Evolutionary conservation across 1,140 invertebrate species (phyloP).

Genomic region (Pectinophora gossypiella): DNA sequence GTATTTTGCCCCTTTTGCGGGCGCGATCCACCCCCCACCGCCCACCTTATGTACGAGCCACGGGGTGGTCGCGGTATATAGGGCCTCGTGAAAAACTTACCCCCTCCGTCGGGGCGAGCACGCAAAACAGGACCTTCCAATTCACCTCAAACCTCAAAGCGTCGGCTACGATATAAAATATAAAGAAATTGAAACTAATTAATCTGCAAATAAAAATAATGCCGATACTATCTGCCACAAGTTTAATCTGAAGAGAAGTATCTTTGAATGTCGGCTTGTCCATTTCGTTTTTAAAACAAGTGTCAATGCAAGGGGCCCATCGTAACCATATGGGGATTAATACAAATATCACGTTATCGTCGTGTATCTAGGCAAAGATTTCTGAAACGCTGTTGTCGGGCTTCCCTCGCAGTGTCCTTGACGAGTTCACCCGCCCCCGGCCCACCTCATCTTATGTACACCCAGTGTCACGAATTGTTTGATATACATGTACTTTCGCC

Average conservation of each 20-base stretch:
- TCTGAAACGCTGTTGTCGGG: slow-evolving; percentile 36
- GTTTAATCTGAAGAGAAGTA: no score
- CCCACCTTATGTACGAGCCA: slow-evolving; percentile 70
- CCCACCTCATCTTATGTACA: slow-evolving; percentile 44
- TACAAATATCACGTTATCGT: no score
- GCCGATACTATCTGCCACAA: no score
- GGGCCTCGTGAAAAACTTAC: slow-evolving; percentile 74
- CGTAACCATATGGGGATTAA: no score
- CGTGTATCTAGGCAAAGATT: slow-evolving; percentile 1
- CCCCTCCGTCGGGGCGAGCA: slow-evolving; percentile 58
- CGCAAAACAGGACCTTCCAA: slow-evolving; percentile 73
- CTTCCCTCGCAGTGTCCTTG: slow-evolving; percentile 51
- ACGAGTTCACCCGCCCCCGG: slow-evolving; percentile 46
- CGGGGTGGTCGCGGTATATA: slow-evolving; percentile 73
- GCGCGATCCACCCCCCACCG: slow-evolving; percentile 68
- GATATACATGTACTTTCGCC: slow-evolving; percentile 30
- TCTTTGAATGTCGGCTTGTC: no score
- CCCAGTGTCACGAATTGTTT: slow-evolving; percentile 46
- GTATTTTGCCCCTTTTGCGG: slow-evolving; percentile 75
- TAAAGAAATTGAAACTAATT: no score
- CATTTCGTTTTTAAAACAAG: no score
- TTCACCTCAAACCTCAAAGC: no score
- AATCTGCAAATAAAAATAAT: no score
- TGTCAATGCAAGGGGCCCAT: no score
- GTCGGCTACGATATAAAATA: no score